These are phyloP conservation scores for Phyllostomus discolor DNA, from an alignment of 2,113 vertebrate genomes.

Conservation along the genomic window DNA sequence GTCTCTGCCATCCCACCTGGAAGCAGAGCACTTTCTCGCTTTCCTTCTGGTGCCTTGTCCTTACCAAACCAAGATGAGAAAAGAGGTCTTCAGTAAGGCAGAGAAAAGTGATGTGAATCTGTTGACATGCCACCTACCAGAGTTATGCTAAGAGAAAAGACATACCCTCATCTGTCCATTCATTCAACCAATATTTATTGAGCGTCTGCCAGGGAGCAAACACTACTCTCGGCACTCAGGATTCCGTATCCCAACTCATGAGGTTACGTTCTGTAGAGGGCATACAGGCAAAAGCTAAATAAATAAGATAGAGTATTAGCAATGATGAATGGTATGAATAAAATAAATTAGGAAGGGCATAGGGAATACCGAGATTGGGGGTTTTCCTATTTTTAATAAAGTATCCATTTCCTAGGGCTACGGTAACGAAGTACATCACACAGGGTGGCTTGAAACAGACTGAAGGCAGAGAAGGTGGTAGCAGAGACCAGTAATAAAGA, in stretches of 20 bases:
- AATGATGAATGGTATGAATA: not conserved
- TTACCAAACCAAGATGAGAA: not conserved
- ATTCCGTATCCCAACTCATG: too few species aligned
- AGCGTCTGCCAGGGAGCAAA: not conserved
- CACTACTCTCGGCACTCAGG: not conserved
- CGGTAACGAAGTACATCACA: not conserved
- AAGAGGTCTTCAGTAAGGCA: not conserved
- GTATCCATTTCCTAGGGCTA: not conserved
- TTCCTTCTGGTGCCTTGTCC: not conserved
- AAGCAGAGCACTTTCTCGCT: not conserved
- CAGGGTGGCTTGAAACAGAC: not conserved
- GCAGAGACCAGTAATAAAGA: not conserved
- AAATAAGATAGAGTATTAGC: not conserved
- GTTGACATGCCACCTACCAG: not conserved
- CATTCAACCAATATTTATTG: not conserved
- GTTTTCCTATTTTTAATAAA: not conserved
- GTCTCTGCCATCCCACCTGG: not conserved
- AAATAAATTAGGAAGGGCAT: not conserved
- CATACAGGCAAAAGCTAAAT: not conserved
- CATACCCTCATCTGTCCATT: not conserved
- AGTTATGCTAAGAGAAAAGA: not conserved
- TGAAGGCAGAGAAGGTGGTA: not conserved
- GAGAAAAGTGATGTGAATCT: not conserved
- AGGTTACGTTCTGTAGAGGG: not conserved
- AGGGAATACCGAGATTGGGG: not conserved